A percentile compares a stretch with the other conserved stretches of the same genome.
phyloP scores from a whole-genome alignment of 1,140 invertebrate species.

The Bombus vancouverensis region DNA sequence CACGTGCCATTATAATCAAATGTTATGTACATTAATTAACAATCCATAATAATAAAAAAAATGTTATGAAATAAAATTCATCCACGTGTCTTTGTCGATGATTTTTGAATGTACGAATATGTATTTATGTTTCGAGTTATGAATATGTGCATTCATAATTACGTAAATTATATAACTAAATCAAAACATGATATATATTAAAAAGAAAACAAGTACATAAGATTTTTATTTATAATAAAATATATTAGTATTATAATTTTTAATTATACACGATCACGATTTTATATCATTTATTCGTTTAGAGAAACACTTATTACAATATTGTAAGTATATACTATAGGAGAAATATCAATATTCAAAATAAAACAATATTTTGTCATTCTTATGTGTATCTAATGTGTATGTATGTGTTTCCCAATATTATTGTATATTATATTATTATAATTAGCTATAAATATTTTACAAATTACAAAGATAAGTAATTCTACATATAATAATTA shows the following conservation, averaged over 20 bases:
- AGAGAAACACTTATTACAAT: not conserved
- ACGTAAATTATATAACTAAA: not conserved
- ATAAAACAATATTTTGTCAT: not conserved
- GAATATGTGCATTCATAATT: not conserved
- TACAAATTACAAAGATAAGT: not conserved
- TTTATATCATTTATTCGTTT: not conserved
- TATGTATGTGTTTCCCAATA: not conserved
- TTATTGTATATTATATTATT: not conserved
- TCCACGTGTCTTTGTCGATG: not conserved
- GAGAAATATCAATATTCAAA: not conserved
- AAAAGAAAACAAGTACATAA: not conserved
- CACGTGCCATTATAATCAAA: constrained; percentile 58
- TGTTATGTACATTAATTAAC: not conserved
- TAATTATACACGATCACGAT: not conserved
- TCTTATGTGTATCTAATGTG: not conserved
- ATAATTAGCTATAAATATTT: not conserved
- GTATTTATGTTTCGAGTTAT: not conserved
- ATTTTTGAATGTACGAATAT: not conserved
- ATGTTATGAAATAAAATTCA: not conserved
- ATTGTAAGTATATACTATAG: not conserved
- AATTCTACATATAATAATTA: not conserved
- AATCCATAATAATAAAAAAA: not conserved
- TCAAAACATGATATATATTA: not conserved
- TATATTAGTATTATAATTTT: not conserved
- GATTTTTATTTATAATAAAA: not conserved